A percentile compares a stretch with the other conserved stretches of the same genome.
Evolutionary conservation across 2,888 invertebrate species (phyloP).

Genomic region (Cylloceria caligata): DNA sequence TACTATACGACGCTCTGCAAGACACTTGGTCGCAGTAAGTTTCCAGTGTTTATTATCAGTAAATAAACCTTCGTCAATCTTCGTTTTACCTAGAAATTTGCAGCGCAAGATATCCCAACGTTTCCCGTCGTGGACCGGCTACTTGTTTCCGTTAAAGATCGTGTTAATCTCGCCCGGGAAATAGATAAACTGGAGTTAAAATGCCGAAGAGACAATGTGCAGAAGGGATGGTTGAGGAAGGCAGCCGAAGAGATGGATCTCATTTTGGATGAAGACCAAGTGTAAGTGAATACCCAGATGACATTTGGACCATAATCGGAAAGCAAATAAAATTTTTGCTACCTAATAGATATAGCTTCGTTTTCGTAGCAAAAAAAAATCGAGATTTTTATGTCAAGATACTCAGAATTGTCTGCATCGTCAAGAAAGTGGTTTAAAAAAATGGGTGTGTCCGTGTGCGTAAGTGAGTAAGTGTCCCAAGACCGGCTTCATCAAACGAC

Average conservation of each 20-base stretch:
- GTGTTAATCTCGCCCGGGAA: constrained; percentile 91
- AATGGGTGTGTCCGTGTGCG: too few species aligned
- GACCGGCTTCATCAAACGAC: too few species aligned
- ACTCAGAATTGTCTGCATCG: too few species aligned
- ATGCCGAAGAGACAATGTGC: constrained; percentile 87
- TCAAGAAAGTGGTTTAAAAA: too few species aligned
- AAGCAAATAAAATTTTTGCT: too few species aligned
- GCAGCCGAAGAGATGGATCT: constrained; percentile 96
- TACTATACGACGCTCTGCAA: constrained; percentile 92
- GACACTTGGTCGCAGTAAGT: constrained; percentile 93
- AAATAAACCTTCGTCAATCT: constrained; percentile 5
- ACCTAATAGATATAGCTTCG: too few species aligned
- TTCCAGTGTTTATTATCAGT: constrained; percentile 10
- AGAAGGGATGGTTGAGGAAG: constrained; percentile 94
- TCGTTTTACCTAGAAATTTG: constrained; percentile 66
- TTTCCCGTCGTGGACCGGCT: constrained; percentile 91
- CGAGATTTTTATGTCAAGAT: too few species aligned
- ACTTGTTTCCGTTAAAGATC: constrained; percentile 88
- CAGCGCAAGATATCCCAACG: constrained; percentile 92
- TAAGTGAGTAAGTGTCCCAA: too few species aligned
- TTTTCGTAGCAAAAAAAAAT: too few species aligned
- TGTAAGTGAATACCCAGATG: constrained; percentile 74
- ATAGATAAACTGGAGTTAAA: constrained; percentile 92
- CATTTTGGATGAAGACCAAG: constrained; percentile 91
- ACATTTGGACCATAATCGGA: too few species aligned